These are phyloP conservation scores for Dasypus novemcinctus DNA, from an alignment of 2,113 vertebrate species.

Conservation along the genomic window DNA sequence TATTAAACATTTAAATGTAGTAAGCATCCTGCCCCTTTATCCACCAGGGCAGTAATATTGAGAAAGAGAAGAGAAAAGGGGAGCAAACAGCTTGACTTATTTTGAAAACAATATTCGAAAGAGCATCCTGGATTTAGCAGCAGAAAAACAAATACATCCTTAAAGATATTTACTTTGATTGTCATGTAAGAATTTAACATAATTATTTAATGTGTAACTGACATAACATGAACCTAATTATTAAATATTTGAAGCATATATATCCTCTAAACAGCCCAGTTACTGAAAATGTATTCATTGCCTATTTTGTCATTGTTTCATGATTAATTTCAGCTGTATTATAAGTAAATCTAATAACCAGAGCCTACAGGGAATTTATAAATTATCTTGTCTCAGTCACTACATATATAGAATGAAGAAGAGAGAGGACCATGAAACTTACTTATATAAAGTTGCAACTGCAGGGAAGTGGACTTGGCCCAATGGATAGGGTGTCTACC, in stretches of 20 bases:
- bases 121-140: background rate
- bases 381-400: background rate
- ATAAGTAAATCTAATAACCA: background rate
- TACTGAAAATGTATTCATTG: background rate
- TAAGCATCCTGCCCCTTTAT: background rate
- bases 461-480: too few relatives aligned
- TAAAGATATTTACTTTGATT: background rate
- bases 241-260: background rate
- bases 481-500: too few relatives aligned
- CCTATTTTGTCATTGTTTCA: background rate
- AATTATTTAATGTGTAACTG: background rate
- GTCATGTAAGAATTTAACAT: background rate
- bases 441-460: background rate
- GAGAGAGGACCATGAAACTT: background rate
- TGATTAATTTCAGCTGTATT: background rate
- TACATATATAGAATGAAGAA: background rate
- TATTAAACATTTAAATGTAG: conserved; percentile 23
- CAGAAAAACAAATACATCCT: background rate
- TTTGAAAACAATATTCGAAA: background rate
- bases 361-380: background rate
- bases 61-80: background rate
- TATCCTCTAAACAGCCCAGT: background rate
- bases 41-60: background rate
- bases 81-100: too few relatives aligned
- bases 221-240: background rate